Conservation (phyloP, 2,797 vertebrate species). For the Danio kyathit region DNA sequence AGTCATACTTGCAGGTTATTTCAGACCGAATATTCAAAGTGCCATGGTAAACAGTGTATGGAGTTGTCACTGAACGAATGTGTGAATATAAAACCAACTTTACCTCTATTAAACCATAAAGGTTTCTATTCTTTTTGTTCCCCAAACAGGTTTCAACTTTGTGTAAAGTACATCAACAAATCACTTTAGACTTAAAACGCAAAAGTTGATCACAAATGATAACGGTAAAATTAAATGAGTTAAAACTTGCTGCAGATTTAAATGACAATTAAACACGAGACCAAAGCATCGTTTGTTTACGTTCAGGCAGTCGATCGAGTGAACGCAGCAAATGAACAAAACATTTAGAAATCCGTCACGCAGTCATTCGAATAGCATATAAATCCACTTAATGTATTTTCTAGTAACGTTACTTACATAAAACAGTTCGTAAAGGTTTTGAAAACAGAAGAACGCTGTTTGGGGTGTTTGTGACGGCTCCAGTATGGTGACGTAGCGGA, state of each 20-base stretch:
- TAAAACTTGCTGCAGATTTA: neutral
- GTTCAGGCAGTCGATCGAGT: neutral
- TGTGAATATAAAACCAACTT: no score
- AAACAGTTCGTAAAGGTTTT: neutral
- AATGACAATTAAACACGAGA: neutral
- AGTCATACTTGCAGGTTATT: no score
- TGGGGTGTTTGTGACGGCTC: neutral
- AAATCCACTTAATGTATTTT: neutral
- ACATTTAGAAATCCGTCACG: neutral
- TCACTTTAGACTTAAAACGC: neutral
- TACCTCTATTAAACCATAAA: no score
- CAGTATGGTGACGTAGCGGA: neutral
- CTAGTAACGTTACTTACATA: slow-evolving; percentile 2
- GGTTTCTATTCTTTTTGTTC: no score
- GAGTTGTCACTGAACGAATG: no score
- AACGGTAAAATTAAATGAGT: neutral
- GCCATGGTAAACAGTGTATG: no score
- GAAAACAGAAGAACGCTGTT: neutral
- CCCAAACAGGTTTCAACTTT: no score
- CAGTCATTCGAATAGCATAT: neutral
- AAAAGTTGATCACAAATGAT: neutral
- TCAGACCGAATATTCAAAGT: no score
- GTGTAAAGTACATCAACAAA: neutral
- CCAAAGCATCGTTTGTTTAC: neutral
- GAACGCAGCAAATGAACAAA: neutral